phyloP scores from a whole-genome alignment of 2,797 vertebrate genomes.

The Glossophaga mutica region DNA sequence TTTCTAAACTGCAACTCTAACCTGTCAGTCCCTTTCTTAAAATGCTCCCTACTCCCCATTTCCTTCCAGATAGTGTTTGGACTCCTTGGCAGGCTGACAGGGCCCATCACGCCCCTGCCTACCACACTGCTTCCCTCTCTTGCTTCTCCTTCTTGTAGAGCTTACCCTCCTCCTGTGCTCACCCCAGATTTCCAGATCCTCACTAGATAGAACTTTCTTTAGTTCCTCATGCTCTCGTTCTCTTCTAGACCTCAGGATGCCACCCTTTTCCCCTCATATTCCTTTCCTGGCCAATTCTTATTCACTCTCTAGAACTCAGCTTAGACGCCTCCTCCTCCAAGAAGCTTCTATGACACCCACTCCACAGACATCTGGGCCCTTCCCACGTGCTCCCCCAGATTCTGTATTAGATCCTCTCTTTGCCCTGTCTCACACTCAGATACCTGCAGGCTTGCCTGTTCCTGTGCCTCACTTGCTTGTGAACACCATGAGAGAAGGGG shows the following conservation, averaged over 20 bases:
- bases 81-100: background rate
- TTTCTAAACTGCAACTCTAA: background rate
- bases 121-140: background rate
- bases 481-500: background rate
- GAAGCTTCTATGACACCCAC: background rate
- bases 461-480: background rate
- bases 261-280: background rate
- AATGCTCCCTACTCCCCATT: background rate
- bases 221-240: background rate
- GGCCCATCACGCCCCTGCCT: fast-evolving
- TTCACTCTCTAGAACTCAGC: background rate
- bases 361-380: background rate
- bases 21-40: background rate
- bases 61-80: background rate
- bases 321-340: background rate
- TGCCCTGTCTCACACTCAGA: background rate
- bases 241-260: background rate
- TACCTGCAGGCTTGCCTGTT: background rate
- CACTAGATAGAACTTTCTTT: background rate
- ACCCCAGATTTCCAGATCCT: background rate
- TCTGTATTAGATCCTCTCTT: background rate
- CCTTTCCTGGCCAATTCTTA: background rate
- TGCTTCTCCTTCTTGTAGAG: background rate
- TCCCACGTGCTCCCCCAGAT: background rate
- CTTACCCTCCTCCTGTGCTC: background rate